A percentile compares a stretch with the other conserved stretches of the same genome.
Evolutionary conservation across 2,113 vertebrate species (phyloP).

Genomic region (Phoenicopterus ruber): DNA sequence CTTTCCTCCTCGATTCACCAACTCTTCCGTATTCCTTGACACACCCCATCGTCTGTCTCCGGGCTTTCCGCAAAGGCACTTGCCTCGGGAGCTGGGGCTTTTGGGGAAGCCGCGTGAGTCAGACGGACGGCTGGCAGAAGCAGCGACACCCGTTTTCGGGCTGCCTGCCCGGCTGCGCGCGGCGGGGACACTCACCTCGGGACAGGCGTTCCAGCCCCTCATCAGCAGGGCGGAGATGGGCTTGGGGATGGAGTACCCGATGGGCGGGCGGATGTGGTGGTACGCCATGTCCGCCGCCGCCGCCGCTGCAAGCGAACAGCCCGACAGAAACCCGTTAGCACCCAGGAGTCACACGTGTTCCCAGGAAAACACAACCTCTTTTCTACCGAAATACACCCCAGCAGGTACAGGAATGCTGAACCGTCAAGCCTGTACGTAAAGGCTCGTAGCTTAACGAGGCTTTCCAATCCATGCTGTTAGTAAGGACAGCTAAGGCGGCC

Average conservation of each 20-base stretch:
- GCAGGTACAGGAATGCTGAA: rapidly evolving
- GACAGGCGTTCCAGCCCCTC: conserved; percentile 90
- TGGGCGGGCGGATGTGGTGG: conserved; percentile 89
- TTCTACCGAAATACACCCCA: not conserved
- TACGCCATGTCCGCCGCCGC: conserved; percentile 94
- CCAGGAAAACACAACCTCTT: not conserved
- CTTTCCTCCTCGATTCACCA: no score
- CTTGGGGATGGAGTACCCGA: conserved; percentile 93
- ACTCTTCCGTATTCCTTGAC: not conserved
- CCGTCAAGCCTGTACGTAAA: rapidly evolving
- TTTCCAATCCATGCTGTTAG: not conserved
- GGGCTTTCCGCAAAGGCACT: not conserved
- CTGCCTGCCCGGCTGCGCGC: rapidly evolving
- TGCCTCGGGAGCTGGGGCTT: rapidly evolving
- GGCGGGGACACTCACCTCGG: conserved; percentile 79
- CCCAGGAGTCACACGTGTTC: rapidly evolving
- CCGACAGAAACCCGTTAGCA: not conserved
- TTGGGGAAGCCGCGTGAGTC: rapidly evolving
- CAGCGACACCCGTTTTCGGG: not conserved
- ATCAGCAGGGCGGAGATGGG: conserved; percentile 88
- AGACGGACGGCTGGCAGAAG: no score
- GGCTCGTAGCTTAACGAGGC: not conserved
- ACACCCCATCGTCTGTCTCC: rapidly evolving
- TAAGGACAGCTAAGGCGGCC: not conserved
- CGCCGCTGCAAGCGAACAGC: conserved; percentile 72